Base-by-base conservation (phyloP, 2,888 invertebrate species). In the Flexamia atlantica region DNA sequence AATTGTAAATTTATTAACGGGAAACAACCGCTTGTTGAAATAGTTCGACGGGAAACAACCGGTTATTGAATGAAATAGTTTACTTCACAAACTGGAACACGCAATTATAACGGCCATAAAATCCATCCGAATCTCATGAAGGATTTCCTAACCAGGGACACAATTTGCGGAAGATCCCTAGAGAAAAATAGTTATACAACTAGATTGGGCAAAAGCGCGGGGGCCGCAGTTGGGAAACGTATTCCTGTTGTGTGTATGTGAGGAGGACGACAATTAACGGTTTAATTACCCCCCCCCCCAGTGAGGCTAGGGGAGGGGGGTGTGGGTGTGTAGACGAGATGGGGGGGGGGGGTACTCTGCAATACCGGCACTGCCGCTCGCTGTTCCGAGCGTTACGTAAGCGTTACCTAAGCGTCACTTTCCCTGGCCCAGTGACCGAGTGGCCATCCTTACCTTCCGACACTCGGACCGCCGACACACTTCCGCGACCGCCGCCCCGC, bases 341-440 rank as follows among this genome's bases (percentile, higher is more conserved):
- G n/a, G 20, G 40, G 42, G 36, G 20, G 1, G 1, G 20, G 23
- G 28, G 50, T 40, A 28, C 74, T 50, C 25, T 46, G 46, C 74
- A 46, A 50, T 46, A 46, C 20, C 20, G 4, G 28, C 72, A n/a
- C n/a, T 9, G 12, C 7, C 36, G 25, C 76, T 53, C 53, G 53
- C 79, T 79, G 79, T 79, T 79, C 79, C 79, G 53, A 53, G n/a
- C n/a, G n/a, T 79, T 79, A 32, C 57, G 14, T 79, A 79, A 57
- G 57, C 28, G 32, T 79, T 79, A 79, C 79, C 46, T 50, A 79
- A 79, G 79, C 23, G 76, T 20, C 28, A 79, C 79, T 79, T 79
- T 79, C 79, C 50, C 79, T 57, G 57, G 2, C 79, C 79, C 79
- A 79, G 79, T 79, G 79, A 76, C 76, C 76, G 76, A 76, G 76